Evolutionary conservation across 2,888 invertebrate species (phyloP), one percentile per base, ranked within the genome.

Genomic region (Melinaea marsaeus): DNA sequence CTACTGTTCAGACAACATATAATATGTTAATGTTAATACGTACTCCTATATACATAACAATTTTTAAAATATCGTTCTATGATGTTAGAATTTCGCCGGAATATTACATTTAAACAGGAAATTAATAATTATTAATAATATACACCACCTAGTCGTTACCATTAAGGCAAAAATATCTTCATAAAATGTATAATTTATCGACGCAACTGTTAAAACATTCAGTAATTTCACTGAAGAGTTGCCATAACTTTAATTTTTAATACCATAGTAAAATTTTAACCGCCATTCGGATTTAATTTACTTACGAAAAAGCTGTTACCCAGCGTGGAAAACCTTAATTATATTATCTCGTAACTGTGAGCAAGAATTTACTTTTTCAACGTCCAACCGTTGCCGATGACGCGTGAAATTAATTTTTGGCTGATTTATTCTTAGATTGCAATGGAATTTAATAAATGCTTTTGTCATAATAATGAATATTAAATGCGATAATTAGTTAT

Each of bases 351-450:
- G 54, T 64, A 60, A 58, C 55, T 55, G 55, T 60, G 55, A 22
- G 60, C 60, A 59, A 46, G 60, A 67, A 56, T 66, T 63, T 62
- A 56, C 61, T 60, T 62, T 61, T 59, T 66, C 63, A 63, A 58
- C 66, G 61, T 57, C 64, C 42, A 60, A 57, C 58, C 46, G 58
- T 60, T 60, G 60, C 60, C 65, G 67, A 72, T 73, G 73, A 67
- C 60, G 72, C 72, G 69, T 71, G 71, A 73, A 73, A 73, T 72
- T 70, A 70, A 69, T 71, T 70, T 72, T 69, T 66, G 63, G 62
- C 60, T 64, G 60, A 62, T 69, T 68, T 67, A 67, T 70, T 67
- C 62, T 61, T 51, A 65, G 65, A 66, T 68, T 62, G 62, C 56
- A 63, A 60, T 57, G 57, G 55, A 62, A 42, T 59, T 58, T 33